Conservation (phyloP, 1,140 invertebrate species). For the Argopecten irradians region DNA sequence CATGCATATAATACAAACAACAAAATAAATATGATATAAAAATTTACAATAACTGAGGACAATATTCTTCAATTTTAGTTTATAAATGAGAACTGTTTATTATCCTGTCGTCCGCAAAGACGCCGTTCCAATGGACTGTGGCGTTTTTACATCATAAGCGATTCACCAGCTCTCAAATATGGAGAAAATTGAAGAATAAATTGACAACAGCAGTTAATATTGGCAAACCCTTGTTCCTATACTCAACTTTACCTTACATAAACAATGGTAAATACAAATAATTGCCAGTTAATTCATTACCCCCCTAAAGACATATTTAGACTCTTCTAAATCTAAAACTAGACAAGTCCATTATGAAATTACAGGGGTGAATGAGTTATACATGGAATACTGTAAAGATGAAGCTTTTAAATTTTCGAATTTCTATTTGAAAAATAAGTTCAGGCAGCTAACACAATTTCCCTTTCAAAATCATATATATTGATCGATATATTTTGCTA, state of each 20-base stretch:
- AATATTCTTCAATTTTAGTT: neutral
- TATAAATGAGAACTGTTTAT: neutral
- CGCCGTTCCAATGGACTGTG: neutral
- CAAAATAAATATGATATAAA: neutral
- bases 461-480: too few species aligned
- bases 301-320: too few species aligned
- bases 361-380: too few species aligned
- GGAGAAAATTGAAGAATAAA: neutral
- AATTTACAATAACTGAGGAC: neutral
- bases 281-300: too few species aligned
- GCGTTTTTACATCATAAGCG: neutral
- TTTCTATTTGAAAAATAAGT: too few species aligned
- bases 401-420: too few species aligned
- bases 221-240: neutral
- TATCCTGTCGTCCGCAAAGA: neutral
- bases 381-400: too few species aligned
- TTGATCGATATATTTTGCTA: too few species aligned
- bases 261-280: too few species aligned
- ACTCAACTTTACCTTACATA: neutral
- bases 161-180: slow-evolving; percentile 13
- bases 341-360: too few species aligned
- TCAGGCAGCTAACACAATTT: too few species aligned
- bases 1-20: neutral
- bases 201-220: neutral
- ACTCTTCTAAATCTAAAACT: too few species aligned